These are phyloP conservation scores for Eriosoma lanigerum DNA, from an alignment of 1,140 invertebrate species.

Conservation along the genomic window DNA sequence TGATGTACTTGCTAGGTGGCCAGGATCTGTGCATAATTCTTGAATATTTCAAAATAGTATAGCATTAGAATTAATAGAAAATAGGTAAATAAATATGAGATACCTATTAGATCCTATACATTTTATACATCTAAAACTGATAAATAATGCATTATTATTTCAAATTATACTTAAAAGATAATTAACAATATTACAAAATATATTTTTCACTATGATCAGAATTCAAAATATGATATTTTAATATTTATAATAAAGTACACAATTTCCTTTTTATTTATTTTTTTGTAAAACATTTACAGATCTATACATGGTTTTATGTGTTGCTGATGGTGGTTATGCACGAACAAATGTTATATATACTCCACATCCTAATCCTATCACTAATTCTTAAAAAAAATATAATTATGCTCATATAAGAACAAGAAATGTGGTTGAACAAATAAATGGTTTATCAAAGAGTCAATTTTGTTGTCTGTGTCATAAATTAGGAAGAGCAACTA, in stretches of 20 bases:
- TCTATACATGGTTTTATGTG: background rate
- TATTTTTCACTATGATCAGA: no score
- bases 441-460: background rate
- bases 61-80: conserved; percentile 22
- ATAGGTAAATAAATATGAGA: background rate
- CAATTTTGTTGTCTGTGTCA: background rate
- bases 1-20: conserved; percentile 59
- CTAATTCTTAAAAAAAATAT: background rate
- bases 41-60: conserved; percentile 56
- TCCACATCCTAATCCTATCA: background rate
- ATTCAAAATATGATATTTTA: background rate
- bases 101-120: no score
- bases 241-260: background rate
- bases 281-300: background rate
- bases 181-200: no score
- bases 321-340: conserved; percentile 20
- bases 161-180: no score
- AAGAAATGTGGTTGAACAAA: background rate
- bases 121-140: no score
- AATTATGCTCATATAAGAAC: conserved; percentile 7
- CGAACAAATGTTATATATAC: background rate
- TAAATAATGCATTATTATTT: no score
- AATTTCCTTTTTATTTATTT: background rate
- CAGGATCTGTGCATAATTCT: conserved; percentile 56
- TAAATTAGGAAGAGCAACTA: background rate